Evolutionary conservation across 2,113 vertebrate genomes (phyloP).

Genomic region (Tychaedon coryphoeus): DNA sequence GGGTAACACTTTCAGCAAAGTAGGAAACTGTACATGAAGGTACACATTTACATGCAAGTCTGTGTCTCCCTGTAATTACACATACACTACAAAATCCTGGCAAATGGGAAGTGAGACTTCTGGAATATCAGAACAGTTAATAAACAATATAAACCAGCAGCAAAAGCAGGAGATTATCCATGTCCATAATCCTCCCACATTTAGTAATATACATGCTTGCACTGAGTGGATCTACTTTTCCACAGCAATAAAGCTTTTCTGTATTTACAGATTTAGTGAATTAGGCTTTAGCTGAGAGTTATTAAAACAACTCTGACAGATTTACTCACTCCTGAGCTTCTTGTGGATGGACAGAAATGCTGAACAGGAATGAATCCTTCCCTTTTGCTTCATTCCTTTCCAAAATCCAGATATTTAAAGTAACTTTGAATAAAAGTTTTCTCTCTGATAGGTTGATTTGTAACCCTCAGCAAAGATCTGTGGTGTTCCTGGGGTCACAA

Average conservation of each 20-base stretch:
- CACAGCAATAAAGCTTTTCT: conserved; percentile 35
- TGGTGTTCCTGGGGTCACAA: background rate
- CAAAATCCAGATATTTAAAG: background rate
- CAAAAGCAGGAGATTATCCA: background rate
- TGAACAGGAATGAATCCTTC: background rate
- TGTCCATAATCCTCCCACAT: background rate
- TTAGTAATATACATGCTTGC: background rate
- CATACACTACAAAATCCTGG: background rate
- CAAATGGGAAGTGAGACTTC: background rate
- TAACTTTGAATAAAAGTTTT: background rate
- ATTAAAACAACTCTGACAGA: conserved; percentile 58
- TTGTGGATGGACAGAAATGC: conserved; percentile 6
- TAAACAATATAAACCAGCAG: background rate
- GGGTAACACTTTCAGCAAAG: background rate
- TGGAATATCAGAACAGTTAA: background rate
- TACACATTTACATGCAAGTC: background rate
- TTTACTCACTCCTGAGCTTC: conserved; percentile 44
- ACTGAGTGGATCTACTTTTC: conserved; percentile 10
- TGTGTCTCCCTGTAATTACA: background rate
- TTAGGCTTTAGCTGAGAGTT: conserved; percentile 47
- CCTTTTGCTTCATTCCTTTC: conserved; percentile 3
- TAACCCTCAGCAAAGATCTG: background rate
- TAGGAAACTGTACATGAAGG: background rate
- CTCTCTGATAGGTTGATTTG: background rate
- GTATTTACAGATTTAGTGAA: conserved; percentile 60